Conservation (phyloP, 2,113 vertebrate species). For the Tenrec ecaudatus region DNA sequence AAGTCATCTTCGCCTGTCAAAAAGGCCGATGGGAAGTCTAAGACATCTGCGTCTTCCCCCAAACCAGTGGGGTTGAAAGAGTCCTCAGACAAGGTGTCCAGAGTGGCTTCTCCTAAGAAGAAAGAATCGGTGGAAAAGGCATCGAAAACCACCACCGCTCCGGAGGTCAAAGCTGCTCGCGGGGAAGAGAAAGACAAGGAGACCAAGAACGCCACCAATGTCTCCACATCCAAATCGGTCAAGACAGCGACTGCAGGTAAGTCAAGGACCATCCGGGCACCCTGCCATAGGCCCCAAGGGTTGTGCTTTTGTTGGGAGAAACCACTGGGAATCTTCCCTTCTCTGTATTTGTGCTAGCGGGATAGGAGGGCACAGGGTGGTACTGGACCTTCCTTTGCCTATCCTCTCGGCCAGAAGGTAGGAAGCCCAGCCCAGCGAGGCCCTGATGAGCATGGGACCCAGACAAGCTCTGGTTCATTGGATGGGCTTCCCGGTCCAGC, state of each 20-base stretch:
- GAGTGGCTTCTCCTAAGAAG: constrained; percentile 94
- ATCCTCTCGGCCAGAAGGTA: background rate
- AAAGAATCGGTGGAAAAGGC: constrained; percentile 89
- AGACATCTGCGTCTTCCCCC: constrained; percentile 87
- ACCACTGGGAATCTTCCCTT: background rate
- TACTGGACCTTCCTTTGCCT: background rate
- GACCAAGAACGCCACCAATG: constrained; percentile 96
- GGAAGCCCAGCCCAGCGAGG: background rate
- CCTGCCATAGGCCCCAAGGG: rapidly evolving
- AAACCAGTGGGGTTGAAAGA: constrained; percentile 92
- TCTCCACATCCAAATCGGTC: constrained; percentile 92
- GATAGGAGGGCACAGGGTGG: background rate
- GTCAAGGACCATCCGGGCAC: background rate
- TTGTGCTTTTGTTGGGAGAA: background rate
- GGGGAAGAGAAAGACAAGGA: constrained; percentile 95
- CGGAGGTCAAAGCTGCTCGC: constrained; percentile 87
- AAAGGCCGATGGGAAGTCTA: constrained; percentile 91
- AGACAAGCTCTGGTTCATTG: background rate
- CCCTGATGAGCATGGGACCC: background rate
- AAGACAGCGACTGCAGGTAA: constrained; percentile 93
- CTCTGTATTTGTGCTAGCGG: background rate
- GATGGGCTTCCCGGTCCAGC: background rate
- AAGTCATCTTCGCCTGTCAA: constrained; percentile 94
- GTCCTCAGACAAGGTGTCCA: constrained; percentile 89
- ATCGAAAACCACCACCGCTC: constrained; percentile 84